phyloP scores from a whole-genome alignment of 2,888 invertebrate species.

The Abrostola triplasia region DNA sequence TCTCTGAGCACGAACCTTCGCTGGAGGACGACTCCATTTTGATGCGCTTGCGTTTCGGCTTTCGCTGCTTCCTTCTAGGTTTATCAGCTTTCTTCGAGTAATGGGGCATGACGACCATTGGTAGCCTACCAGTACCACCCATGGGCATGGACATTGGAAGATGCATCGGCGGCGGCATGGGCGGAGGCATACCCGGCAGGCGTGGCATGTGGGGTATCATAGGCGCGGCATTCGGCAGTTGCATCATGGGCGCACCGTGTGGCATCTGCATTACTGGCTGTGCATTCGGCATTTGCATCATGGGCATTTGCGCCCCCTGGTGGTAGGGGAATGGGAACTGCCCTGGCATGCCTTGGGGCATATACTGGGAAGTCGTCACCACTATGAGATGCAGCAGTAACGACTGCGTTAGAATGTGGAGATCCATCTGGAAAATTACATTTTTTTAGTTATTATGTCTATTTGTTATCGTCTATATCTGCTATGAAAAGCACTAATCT shows the following conservation, averaged over 20 bases:
- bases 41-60: slow-evolving; percentile 46
- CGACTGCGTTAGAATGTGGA: slow-evolving; percentile 10
- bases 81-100: slow-evolving; percentile 65
- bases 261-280: slow-evolving; percentile 27
- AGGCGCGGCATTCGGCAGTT: slow-evolving; percentile 38
- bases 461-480: too few species aligned
- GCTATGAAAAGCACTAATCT: too few species aligned
- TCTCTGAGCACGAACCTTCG: slow-evolving; percentile 56
- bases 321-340: slow-evolving; percentile 11
- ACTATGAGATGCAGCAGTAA: slow-evolving; percentile 26
- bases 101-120: slow-evolving; percentile 78
- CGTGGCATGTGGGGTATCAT: slow-evolving; percentile 48
- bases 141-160: slow-evolving; percentile 56
- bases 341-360: slow-evolving; percentile 14
- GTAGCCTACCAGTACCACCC: slow-evolving; percentile 64
- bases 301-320: slow-evolving; percentile 21
- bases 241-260: slow-evolving; percentile 34
- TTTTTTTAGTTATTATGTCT: not conserved
- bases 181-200: slow-evolving; percentile 53
- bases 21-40: slow-evolving; percentile 51
- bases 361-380: slow-evolving; percentile 33
- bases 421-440: slow-evolving; percentile 35
- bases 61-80: slow-evolving; percentile 44
- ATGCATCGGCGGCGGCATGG: slow-evolving; percentile 51
- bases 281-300: slow-evolving; percentile 14